Percentiles rank a stretch among this genome's conserved stretches.
phyloP scores from a whole-genome alignment of 2,797 vertebrate species.

The Protosalanx chinensis region DNA sequence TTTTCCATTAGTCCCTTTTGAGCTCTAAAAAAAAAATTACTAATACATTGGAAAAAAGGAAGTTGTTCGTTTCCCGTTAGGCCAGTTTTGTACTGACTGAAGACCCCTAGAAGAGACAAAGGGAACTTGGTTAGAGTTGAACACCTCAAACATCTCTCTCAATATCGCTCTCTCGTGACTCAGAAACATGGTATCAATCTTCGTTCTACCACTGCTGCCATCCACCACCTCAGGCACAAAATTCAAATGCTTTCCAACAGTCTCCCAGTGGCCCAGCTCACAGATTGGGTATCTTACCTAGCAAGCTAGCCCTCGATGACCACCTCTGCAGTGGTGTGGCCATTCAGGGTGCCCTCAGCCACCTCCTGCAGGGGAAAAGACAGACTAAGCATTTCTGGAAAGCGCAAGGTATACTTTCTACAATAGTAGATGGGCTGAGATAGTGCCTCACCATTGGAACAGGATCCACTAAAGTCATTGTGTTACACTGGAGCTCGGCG shows the following conservation, averaged over 20 bases:
- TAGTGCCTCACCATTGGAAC: slow-evolving; percentile 40
- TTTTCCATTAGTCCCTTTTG: slow-evolving; percentile 51
- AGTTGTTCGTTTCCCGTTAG: slow-evolving; percentile 41
- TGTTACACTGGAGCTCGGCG: slow-evolving; percentile 53
- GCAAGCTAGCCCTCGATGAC: slow-evolving; percentile 62
- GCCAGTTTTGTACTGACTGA: slow-evolving; percentile 45
- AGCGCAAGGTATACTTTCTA: too few relatives aligned
- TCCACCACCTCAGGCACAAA: too few relatives aligned
- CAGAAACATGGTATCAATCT: too few relatives aligned
- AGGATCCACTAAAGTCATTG: slow-evolving; percentile 47
- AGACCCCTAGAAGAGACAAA: slow-evolving; percentile 51
- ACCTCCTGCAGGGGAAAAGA: slow-evolving; percentile 49
- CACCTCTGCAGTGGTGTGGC: slow-evolving; percentile 62
- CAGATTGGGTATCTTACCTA: slow-evolving; percentile 30
- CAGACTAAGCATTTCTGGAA: background rate
- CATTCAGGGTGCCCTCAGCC: slow-evolving; percentile 53
- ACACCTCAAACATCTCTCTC: background rate
- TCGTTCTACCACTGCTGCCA: too few relatives aligned
- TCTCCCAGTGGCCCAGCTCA: too few relatives aligned
- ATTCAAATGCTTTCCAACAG: too few relatives aligned
- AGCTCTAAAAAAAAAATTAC: slow-evolving; percentile 48
- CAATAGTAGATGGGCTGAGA: too few relatives aligned
- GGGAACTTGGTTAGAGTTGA: background rate
- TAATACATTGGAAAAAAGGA: slow-evolving; percentile 17
- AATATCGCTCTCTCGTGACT: too few relatives aligned